Conservation (phyloP, 2,888 invertebrate species). For the Deilephila porcellus region DNA sequence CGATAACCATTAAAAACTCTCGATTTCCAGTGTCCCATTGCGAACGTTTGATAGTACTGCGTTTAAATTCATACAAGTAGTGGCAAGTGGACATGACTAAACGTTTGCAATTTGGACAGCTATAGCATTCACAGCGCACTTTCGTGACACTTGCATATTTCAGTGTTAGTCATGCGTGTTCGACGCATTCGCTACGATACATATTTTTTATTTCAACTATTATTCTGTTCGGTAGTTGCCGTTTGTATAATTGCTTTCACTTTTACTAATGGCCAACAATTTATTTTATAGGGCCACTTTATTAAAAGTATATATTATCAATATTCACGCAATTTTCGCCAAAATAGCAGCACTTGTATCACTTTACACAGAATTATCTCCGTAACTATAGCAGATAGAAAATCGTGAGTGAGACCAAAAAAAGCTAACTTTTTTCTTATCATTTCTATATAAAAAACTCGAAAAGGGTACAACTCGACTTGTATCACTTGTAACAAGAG, state of each 20-base stretch:
- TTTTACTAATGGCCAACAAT: background rate
- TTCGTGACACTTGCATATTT: conserved; percentile 75
- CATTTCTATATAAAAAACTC: no score
- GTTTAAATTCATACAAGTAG: conserved; percentile 47
- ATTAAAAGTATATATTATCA: no score
- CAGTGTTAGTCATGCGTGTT: conserved; percentile 73
- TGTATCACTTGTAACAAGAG: no score
- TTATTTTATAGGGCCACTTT: background rate
- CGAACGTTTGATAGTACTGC: conserved; percentile 15
- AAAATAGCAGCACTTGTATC: no score
- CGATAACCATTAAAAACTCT: background rate
- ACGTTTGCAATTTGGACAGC: conserved; percentile 65
- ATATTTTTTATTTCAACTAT: conserved; percentile 37
- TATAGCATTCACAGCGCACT: conserved; percentile 60
- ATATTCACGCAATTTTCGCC: no score
- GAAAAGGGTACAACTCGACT: no score
- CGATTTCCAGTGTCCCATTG: conserved; percentile 12
- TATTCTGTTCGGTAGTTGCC: background rate
- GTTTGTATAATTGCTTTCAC: conserved; percentile 17
- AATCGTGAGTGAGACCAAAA: no score
- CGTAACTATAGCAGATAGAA: no score
- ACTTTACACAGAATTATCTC: no score
- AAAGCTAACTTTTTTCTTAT: no score
- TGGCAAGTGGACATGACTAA: conserved; percentile 61
- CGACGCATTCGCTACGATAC: conserved; percentile 37